Evolutionary conservation across 2,797 vertebrate species (phyloP).

Genomic region (Amblyraja radiata): DNA sequence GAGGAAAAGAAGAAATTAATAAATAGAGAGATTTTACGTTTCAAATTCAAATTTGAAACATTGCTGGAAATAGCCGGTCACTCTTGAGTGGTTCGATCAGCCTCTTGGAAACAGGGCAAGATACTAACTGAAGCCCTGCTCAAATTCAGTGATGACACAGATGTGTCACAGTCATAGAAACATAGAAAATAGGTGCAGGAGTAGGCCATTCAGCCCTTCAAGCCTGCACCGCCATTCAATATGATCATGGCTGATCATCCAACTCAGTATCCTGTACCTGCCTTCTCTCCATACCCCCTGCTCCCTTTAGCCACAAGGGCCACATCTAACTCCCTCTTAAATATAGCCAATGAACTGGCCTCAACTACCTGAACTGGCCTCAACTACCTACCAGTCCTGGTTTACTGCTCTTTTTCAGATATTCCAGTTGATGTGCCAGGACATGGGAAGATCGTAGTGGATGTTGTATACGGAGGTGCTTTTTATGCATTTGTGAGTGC

Average conservation of each 20-base stretch:
- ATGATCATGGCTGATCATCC: too few species aligned
- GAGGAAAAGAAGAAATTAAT: too few species aligned
- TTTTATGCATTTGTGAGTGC: conserved; percentile 82
- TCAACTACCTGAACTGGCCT: too few species aligned
- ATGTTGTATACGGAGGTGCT: conserved; percentile 82
- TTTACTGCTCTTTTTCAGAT: conserved; percentile 54
- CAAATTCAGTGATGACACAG: background rate
- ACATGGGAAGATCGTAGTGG: conserved; percentile 66
- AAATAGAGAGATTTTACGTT: background rate
- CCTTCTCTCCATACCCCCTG: too few species aligned
- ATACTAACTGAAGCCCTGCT: background rate
- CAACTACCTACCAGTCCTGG: background rate
- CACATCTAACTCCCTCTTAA: too few species aligned
- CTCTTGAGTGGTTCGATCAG: background rate
- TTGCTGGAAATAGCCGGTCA: background rate
- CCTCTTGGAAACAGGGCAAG: background rate
- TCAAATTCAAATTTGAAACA: background rate
- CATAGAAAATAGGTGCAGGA: too few species aligned
- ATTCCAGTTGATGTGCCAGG: conserved; percentile 64
- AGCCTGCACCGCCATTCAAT: too few species aligned
- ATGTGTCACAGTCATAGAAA: too few species aligned
- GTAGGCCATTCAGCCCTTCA: too few species aligned
- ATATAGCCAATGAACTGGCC: too few species aligned
- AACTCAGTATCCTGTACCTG: too few species aligned
- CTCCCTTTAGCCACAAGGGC: too few species aligned